A percentile compares a stretch with the other conserved stretches of the same genome.
These are phyloP conservation scores for Brachyptera risi DNA, from an alignment of 2,888 invertebrate species.

Conservation along the genomic window DNA sequence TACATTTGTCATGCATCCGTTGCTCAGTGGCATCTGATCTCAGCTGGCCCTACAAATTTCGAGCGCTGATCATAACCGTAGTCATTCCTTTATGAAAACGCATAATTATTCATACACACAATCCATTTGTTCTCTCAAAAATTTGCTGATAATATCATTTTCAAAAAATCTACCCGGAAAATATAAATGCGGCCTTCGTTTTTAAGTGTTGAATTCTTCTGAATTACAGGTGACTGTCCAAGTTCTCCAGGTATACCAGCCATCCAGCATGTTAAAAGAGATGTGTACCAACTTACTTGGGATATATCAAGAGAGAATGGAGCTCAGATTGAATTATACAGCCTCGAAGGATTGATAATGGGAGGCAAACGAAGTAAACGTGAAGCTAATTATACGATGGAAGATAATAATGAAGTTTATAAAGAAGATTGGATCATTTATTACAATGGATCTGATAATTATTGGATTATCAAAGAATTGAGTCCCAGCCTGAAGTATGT, in stretches of 20 bases:
- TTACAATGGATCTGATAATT: conserved; percentile 76
- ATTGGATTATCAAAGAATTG: conserved; percentile 72
- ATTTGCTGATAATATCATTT: neutral
- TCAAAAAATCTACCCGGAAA: neutral
- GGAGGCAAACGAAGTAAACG: conserved; percentile 34
- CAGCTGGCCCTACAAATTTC: no score
- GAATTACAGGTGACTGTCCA: conserved; percentile 66
- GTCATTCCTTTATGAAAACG: no score
- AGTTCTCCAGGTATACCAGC: conserved; percentile 71
- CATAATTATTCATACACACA: neutral
- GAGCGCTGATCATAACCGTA: no score
- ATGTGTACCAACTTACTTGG: conserved; percentile 79
- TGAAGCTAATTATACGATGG: conserved; percentile 40
- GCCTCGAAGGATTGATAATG: conserved; percentile 60
- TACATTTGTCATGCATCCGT: no score
- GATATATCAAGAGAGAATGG: conserved; percentile 72
- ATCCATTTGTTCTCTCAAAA: no score
- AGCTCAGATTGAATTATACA: conserved; percentile 66
- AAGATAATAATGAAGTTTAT: conserved; percentile 7
- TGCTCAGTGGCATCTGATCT: no score
- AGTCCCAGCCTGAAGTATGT: conserved; percentile 58
- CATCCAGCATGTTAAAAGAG: conserved; percentile 67
- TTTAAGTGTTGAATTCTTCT: neutral
- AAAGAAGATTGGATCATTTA: conserved; percentile 56
- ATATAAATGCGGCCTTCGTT: no score